Evolutionary conservation across 2,888 invertebrate genomes (phyloP), one percentile per base, ranked within the genome.

Genomic region (Perdita meconis): DNA sequence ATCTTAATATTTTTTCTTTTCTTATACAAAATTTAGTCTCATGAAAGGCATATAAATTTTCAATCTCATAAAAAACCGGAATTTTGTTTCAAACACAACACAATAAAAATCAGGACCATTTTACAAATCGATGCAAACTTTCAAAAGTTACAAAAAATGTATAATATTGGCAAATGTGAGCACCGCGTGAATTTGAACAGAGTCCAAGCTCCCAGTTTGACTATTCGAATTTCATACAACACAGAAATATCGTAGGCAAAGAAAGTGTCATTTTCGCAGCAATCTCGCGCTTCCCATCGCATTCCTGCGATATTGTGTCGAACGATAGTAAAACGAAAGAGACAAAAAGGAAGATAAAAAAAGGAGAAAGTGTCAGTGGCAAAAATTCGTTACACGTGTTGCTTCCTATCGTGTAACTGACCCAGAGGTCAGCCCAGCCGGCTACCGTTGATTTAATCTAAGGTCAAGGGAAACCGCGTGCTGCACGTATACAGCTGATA

Each of bases 371-470:
- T 55, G 65, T 55, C 55, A 56, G 10, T n/a, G 30, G 30, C 60
- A 63, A 83, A 72, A 67, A 77, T 61, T 6, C 67, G 67, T 63
- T 73, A 68, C 80, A 85, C 83, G 83, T 83, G 85, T 66, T 78
- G 63, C 47, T 60, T 69, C 51, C 19, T 85, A 85, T 85, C 83
- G 47, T 70, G 70, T 63, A 65, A 78, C 63, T 77, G 78, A 81
- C 78, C 74, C 69, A 42, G 30, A 74, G 85, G 85, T 83, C 78
- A 70, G n/a, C 59, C 36, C 51, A 61, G 24, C 66, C 53, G 60
- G 59, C 71, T 61, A 64, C 57, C 72, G 63, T 73, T 73, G 70
- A 83, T 80, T 79, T 81, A 80, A 84, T 84, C 85, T 85, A 59
- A 81, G 83, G 84, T 85, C 84, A 84, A 71, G 59, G 78, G 80